phyloP scores from a whole-genome alignment of 1,140 invertebrate genomes.

The Brachionus rotundiformis region DNA sequence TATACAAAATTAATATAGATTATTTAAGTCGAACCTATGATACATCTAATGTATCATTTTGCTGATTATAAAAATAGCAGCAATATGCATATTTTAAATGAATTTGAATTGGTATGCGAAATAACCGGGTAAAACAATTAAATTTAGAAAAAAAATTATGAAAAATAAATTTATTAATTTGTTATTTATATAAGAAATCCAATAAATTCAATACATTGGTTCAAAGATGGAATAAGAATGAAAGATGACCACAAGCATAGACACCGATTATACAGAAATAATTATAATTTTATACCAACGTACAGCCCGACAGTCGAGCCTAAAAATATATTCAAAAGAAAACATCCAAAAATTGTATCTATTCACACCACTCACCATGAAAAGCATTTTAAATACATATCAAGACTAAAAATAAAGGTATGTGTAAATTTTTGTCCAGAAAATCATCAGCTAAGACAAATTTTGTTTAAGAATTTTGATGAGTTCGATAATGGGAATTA shows the following conservation, averaged over 20 bases:
- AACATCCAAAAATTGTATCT: neutral
- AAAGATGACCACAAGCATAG: neutral
- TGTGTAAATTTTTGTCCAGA: neutral
- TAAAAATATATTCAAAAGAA: neutral
- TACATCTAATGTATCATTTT: conserved; percentile 48
- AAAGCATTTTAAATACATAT: conserved; percentile 9
- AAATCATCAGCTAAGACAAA: neutral
- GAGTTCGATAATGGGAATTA: conserved; percentile 24
- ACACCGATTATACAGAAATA: neutral
- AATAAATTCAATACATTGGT: conserved; percentile 39
- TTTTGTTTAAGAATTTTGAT: conserved; percentile 44
- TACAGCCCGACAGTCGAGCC: neutral
- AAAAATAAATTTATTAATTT: neutral
- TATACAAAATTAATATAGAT: neutral
- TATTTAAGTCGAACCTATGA: conserved; percentile 17
- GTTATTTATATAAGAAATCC: conserved; percentile 46
- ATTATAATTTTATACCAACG: conserved; percentile 1
- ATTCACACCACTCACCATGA: neutral
- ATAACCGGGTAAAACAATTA: neutral
- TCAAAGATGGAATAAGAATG: conserved; percentile 48
- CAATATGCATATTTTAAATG: neutral
- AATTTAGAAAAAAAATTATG: neutral
- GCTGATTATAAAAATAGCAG: neutral
- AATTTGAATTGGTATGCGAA: conserved; percentile 30
- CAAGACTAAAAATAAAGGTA: conserved; percentile 23